Percentiles rank a stretch among this genome's conserved stretches.
These are phyloP conservation scores for Emmelina monodactyla DNA, from an alignment of 2,888 invertebrate species.

Conservation along the genomic window DNA sequence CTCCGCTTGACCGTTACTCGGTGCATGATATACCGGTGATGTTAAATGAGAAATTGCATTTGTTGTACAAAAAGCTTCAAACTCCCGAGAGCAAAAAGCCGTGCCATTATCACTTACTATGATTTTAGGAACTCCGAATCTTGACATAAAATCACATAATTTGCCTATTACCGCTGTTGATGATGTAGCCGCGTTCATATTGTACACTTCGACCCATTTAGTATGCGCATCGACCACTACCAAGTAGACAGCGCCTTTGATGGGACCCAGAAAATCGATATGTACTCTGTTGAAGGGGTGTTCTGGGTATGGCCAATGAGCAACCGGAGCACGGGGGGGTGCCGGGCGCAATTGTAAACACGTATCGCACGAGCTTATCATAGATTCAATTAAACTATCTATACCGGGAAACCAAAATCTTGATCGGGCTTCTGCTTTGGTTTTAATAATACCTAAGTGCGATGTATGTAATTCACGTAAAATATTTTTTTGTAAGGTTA, in stretches of 20 bases:
- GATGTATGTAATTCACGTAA: conserved; percentile 14
- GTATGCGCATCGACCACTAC: neutral
- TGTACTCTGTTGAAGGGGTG: conserved; percentile 1
- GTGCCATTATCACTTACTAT: conserved; percentile 8
- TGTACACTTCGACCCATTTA: conserved; percentile 1
- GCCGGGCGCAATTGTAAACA: conserved; percentile 5
- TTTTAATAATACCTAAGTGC: conserved; percentile 20
- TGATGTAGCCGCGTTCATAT: neutral
- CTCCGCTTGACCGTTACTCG: conserved; percentile 5
- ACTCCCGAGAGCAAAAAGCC: conserved; percentile 5
- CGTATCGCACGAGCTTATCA: conserved; percentile 12
- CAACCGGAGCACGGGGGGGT: conserved; percentile 3
- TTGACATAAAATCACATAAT: conserved; percentile 1
- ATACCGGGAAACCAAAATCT: conserved; percentile 17
- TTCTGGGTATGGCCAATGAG: conserved; percentile 4
- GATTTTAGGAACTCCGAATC: conserved; percentile 2
- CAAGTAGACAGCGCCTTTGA: neutral
- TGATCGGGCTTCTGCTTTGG: conserved; percentile 18
- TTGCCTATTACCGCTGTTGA: conserved; percentile 1
- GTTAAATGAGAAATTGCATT: conserved; percentile 5
- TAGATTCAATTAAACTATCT: conserved; percentile 5
- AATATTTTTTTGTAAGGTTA: conserved; percentile 8
- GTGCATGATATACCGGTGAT: conserved; percentile 3
- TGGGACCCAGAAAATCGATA: conserved; percentile 1
- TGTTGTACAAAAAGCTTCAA: conserved; percentile 6